A percentile compares a stretch with the other conserved stretches of the same genome.
phyloP scores from a whole-genome alignment of 2,797 vertebrate genomes.

The Falco biarmicus region DNA sequence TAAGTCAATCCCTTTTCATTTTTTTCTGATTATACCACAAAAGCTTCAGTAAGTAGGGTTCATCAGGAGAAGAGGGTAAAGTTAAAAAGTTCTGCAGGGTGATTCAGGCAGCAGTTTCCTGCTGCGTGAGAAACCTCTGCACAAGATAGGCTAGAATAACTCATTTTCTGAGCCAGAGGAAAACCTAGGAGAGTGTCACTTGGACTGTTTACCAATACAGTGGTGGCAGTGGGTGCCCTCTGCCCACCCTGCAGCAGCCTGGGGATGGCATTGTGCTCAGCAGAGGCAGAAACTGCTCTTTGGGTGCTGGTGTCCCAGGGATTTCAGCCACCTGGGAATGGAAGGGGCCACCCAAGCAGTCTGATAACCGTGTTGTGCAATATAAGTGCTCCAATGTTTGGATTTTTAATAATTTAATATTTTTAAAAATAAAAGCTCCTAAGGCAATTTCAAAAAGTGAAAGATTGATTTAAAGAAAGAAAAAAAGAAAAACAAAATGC shows the following conservation, averaged over 20 bases:
- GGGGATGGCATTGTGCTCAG: neutral
- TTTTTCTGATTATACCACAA: neutral
- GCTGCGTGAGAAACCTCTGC: neutral
- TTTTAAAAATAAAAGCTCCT: neutral
- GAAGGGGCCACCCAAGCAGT: neutral
- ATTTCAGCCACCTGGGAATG: neutral
- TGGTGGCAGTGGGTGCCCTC: fast-evolving
- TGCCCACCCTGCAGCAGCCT: neutral
- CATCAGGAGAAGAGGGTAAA: neutral
- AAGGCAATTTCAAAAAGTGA: neutral
- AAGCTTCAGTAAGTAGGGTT: neutral
- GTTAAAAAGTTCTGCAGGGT: neutral
- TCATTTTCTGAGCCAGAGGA: neutral
- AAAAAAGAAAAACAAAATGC: neutral
- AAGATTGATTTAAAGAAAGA: neutral
- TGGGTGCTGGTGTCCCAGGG: neutral
- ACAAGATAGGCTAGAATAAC: neutral
- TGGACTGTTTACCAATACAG: neutral
- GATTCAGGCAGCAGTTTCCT: neutral
- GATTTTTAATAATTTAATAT: neutral
- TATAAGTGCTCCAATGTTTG: neutral
- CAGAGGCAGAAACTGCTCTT: neutral
- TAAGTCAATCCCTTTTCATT: slow-evolving; percentile 74
- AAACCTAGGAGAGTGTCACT: fast-evolving
- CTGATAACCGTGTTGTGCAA: too few relatives aligned